Evolutionary conservation across 2,113 vertebrate genomes (phyloP), one percentile per base, ranked within the genome.

Genomic region (Lophochroa leadbeateri): DNA sequence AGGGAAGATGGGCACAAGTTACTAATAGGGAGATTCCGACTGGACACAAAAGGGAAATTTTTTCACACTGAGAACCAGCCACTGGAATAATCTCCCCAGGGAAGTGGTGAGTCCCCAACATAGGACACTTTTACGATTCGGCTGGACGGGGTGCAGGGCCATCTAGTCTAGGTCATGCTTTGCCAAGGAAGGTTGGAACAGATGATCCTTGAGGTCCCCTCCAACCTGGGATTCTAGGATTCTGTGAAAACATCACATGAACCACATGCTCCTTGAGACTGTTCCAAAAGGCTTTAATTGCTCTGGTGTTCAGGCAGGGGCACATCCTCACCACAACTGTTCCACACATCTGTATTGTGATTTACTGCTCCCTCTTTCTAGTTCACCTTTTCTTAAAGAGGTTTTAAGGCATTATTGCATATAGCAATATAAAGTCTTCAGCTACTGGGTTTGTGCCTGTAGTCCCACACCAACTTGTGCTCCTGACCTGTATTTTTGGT

Each of bases 281-380:
- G 0, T 80, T 70, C 35, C 57, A 31, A 35, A 60, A 44, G 31
- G 10, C 6, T 87, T 75, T n/a, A 23, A 17, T n/a, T 58, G 44
- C 35, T 55, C 43, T 9, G 33, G 10, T 46, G 31, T 43, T 55
- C 14, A 39, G 79, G 50, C 41, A 57, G 58, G 25, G n/a, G 8
- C 69, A 57, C 52, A 50, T 55, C 58, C 47, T 81, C 52, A 27
- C 58, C n/a, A 24, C 19, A 23, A 3, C 37, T 37, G 5, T 44
- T 58, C 37, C 4, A 0, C 3, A 18, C 0, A 0, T 69, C 49
- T 41, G 2, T 41, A 1, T 10, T 55, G 46, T 25, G 31, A 35
- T 68, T 58, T 31, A n/a, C 29, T 0, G 0, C 44, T 52, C 11
- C 24, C 7, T 28, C 31, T 78, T 70, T 39, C 72, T n/a, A 60